phyloP scores from a whole-genome alignment of 2,113 vertebrate genomes.

The Mugil cephalus region DNA sequence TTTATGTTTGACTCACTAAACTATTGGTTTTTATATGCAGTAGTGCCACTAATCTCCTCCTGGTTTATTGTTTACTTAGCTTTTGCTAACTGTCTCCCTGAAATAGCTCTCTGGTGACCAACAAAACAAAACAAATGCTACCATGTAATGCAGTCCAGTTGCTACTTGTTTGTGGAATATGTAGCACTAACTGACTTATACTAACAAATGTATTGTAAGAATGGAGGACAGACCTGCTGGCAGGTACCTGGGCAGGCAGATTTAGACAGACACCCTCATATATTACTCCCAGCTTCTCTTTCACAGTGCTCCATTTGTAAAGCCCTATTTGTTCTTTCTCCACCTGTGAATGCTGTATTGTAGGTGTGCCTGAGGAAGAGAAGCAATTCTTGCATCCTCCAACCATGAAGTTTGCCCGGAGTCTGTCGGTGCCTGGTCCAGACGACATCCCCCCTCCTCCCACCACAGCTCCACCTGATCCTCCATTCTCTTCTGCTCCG shows the following conservation, averaged over 20 bases:
- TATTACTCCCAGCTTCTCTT: constrained; percentile 17
- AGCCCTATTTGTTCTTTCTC: not conserved
- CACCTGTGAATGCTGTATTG: constrained; percentile 33
- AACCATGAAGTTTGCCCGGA: constrained; percentile 91
- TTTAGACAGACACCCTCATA: constrained; percentile 66
- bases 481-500: constrained; percentile 90
- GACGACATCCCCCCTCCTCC: constrained; percentile 94
- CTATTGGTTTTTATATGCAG: constrained; percentile 15
- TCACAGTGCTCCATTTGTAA: too few relatives aligned
- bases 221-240: constrained; percentile 70
- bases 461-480: constrained; percentile 92
- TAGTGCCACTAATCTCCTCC: constrained; percentile 18
- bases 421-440: constrained; percentile 92
- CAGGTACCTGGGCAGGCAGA: constrained; percentile 73
- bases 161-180: constrained; percentile 40
- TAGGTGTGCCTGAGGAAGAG: constrained; percentile 91
- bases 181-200: constrained; percentile 30
- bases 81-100: constrained; percentile 26
- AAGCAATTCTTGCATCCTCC: constrained; percentile 90
- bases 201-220: constrained; percentile 51
- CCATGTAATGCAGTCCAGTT: constrained; percentile 24
- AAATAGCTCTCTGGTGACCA: constrained; percentile 28
- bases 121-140: constrained; percentile 9
- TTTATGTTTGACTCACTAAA: constrained; percentile 25
- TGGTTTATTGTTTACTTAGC: constrained; percentile 27